Evolutionary conservation across 2,113 vertebrate genomes (phyloP).

Genomic region (Entomyzon cyanotis): DNA sequence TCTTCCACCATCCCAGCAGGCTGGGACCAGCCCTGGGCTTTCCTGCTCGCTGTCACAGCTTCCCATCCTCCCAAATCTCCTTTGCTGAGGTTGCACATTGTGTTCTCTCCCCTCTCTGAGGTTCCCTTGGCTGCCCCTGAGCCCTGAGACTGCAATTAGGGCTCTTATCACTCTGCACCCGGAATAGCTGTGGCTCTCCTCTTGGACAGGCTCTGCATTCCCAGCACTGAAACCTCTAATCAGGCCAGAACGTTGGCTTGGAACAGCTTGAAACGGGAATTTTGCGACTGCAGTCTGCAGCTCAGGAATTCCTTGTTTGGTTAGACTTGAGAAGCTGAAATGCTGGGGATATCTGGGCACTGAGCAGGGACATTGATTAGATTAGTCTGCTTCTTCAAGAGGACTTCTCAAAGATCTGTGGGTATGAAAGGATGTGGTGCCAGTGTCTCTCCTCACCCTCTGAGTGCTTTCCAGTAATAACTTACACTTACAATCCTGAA

Average conservation of each 20-base stretch:
- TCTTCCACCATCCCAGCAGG: background rate
- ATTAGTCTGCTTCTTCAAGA: background rate
- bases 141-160: background rate
- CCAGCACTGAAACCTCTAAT: slow-evolving; percentile 24
- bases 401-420: background rate
- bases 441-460: background rate
- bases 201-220: slow-evolving; percentile 18
- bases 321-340: background rate
- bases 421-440: background rate
- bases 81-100: background rate
- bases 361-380: background rate
- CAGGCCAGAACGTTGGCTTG: background rate
- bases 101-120: background rate
- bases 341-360: background rate
- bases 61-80: background rate
- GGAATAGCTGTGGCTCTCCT: slow-evolving; percentile 13
- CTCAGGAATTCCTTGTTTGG: slow-evolving; percentile 33
- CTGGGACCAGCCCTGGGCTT: background rate
- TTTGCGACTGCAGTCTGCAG: background rate
- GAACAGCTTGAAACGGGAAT: slow-evolving; percentile 1
- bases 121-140: background rate
- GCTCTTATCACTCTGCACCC: background rate
- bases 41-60: background rate
- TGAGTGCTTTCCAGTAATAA: background rate
- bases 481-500: background rate